A percentile compares a stretch with the other conserved stretches of the same genome.
phyloP scores from a whole-genome alignment of 2,888 invertebrate genomes.

The Ornithoptera priamus region DNA sequence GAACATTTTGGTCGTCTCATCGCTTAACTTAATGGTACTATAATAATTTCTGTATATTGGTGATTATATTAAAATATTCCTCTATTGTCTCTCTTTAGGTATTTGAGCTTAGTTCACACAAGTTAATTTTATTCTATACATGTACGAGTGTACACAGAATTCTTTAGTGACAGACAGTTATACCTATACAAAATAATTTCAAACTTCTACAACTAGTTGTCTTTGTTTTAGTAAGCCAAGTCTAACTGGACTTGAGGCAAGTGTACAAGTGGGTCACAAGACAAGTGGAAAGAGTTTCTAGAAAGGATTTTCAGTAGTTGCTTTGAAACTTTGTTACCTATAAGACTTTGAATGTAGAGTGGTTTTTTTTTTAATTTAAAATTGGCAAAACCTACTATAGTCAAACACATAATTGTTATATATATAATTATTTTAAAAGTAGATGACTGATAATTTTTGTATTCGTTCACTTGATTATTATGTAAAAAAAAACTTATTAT shows the following conservation, averaged over 20 bases:
- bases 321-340: not conserved
- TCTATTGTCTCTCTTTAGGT: no score
- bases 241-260: slow-evolving; percentile 14
- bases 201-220: slow-evolving; percentile 1
- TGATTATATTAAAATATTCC: no score
- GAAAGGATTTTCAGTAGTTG: slow-evolving; percentile 1
- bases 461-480: no score
- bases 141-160: not conserved
- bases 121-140: not conserved
- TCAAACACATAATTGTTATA: no score
- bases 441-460: no score
- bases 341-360: not conserved
- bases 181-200: not conserved
- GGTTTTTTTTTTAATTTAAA: not conserved
- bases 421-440: no score
- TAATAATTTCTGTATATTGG: no score
- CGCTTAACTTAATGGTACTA: no score
- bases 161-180: not conserved
- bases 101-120: not conserved
- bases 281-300: not conserved
- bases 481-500: no score
- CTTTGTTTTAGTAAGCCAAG: slow-evolving; percentile 1
- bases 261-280: slow-evolving; percentile 16
- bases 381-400: no score
- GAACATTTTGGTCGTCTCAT: no score